Evolutionary conservation across 2,888 invertebrate species (phyloP), one percentile per base, ranked within the genome.

Genomic region (Eupithecia pulchellata): DNA sequence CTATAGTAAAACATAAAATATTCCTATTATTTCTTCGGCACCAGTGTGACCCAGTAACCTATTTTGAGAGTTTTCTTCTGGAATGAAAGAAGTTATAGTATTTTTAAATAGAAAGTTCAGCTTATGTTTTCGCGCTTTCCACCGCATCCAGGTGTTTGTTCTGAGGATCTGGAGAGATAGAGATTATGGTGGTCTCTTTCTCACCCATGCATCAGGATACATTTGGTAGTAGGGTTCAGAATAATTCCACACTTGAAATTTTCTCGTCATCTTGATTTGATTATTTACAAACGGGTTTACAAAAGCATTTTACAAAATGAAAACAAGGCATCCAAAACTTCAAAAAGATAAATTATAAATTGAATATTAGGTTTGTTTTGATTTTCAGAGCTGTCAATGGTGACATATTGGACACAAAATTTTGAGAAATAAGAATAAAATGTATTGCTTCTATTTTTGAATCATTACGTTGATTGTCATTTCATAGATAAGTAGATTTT

Each of bases 171-270:
- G n/a, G n/a, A 47, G 32, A 57, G 29, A 27, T 27, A 57, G 29
- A n/a, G n/a, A 47, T 47, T 32, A 27, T 52, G 34, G 55, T 60
- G 9, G 42, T 36, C n/a, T 4, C 34, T 36, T 32, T 66, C 76
- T 72, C 66, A 77, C 94, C 93, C 93, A 93, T 83, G 92, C 89
- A 77, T 93, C 93, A 72, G 93, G 94, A 86, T 92, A 92, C 93
- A 94, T 91, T 88, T 93, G 91, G 79, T 93, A 94, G 86, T 91
- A 91, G 74, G 94, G 92, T 84, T 94, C 92, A 42, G 93, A 94
- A 86, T 91, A 93, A 86, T 94, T 94, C 93, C 93, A 94, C 84
- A 94, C 93, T 92, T 91, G 94, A 92, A 94, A 94, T 93, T 94
- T 94, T 86, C 91, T 87, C 70, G 91, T 93, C 94, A 94, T 93